A percentile compares a stretch with the other conserved stretches of the same genome.
phyloP scores from a whole-genome alignment of 2,113 vertebrate species.

The Daphoenositta chrysoptera region DNA sequence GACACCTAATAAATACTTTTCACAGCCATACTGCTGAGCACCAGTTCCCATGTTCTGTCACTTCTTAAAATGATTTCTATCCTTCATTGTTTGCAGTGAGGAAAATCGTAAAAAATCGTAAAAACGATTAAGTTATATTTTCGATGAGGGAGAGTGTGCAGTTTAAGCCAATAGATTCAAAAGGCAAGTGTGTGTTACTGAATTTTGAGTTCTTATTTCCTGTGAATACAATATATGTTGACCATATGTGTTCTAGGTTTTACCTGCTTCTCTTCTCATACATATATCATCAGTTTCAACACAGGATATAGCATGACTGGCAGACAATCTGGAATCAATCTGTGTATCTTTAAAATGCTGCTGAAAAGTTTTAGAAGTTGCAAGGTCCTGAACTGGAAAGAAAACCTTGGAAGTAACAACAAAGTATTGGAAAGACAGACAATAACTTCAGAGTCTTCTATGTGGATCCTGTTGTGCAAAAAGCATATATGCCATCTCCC shows the following conservation, averaged over 20 bases:
- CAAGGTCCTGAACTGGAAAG: slow-evolving; percentile 49
- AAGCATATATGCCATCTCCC: not conserved
- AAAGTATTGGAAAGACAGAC: slow-evolving; percentile 47
- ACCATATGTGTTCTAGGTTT: slow-evolving; percentile 47
- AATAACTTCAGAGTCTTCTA: slow-evolving; percentile 22
- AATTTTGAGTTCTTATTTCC: slow-evolving; percentile 19
- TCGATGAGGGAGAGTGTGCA: not conserved
- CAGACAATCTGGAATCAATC: slow-evolving; percentile 64
- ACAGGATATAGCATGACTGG: slow-evolving; percentile 52
- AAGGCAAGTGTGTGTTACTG: slow-evolving; percentile 14
- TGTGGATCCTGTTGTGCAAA: slow-evolving; percentile 28
- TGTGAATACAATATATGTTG: slow-evolving; percentile 18
- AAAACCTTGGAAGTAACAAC: slow-evolving; percentile 62
- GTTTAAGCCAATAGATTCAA: not conserved
- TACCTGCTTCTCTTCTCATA: slow-evolving; percentile 57
- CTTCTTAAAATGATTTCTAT: not conserved
- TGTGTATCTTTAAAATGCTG: slow-evolving; percentile 65
- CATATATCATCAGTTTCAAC: slow-evolving; percentile 37
- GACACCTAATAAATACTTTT: not conserved
- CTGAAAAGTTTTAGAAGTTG: slow-evolving; percentile 61
- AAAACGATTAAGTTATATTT: not conserved
- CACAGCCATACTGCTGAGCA: not conserved
- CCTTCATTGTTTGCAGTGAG: not conserved
- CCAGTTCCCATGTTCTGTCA: not conserved
- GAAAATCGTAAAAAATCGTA: too few species aligned